These are phyloP conservation scores for Camponotus fellah DNA, from an alignment of 2,888 invertebrate genomes.

Conservation along the genomic window DNA sequence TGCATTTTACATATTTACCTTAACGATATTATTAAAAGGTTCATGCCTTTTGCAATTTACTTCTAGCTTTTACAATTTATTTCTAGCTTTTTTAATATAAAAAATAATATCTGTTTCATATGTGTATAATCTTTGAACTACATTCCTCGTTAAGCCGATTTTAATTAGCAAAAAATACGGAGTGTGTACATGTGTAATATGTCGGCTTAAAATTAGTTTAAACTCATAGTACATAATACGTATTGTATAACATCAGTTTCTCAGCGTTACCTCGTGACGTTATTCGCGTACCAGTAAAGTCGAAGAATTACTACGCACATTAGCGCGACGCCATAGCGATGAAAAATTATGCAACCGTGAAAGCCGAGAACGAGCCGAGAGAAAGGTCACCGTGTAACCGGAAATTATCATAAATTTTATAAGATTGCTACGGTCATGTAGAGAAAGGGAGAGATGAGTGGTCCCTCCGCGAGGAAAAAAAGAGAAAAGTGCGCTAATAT, in stretches of 20 bases:
- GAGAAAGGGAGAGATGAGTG: slow-evolving; percentile 12
- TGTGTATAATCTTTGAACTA: neutral
- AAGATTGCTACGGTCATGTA: slow-evolving; percentile 25
- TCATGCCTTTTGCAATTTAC: neutral
- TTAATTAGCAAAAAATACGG: neutral
- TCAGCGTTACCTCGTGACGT: neutral
- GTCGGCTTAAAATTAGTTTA: slow-evolving; percentile 15
- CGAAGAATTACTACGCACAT: slow-evolving; percentile 47
- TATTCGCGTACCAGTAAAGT: slow-evolving; percentile 10
- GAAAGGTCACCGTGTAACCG: slow-evolving; percentile 43
- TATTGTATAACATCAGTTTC: slow-evolving; percentile 6
- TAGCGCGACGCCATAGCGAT: slow-evolving; percentile 51
- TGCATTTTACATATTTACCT: neutral
- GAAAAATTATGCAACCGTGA: slow-evolving; percentile 47
- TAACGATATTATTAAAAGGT: neutral
- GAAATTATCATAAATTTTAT: slow-evolving; percentile 70
- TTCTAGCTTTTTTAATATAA: neutral
- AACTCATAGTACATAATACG: neutral
- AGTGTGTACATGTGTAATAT: slow-evolving; percentile 4
- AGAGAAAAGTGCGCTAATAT: slow-evolving; percentile 68
- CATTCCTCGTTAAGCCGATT: neutral
- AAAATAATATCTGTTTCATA: neutral
- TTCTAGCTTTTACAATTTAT: neutral
- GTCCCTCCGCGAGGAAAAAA: neutral
- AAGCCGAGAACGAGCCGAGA: slow-evolving; percentile 22